Conservation (phyloP, 64 coral and sea anemone genomes). For the Trachythela sp. region DNA sequence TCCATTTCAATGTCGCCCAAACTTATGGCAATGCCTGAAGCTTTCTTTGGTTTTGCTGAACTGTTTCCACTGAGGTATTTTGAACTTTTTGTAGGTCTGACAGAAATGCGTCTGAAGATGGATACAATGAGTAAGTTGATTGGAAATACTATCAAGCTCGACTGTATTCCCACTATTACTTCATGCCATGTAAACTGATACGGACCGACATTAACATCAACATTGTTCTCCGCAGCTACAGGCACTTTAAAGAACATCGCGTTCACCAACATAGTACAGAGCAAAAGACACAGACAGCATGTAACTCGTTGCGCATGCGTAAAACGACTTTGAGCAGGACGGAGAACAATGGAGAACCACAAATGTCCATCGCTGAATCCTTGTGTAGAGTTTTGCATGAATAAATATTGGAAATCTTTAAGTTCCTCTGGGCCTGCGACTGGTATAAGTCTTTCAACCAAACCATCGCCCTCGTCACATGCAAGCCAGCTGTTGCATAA, state of each 20-base stretch:
- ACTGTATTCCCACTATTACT: slow-evolving; percentile 78
- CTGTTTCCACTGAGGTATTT: slow-evolving; percentile 45
- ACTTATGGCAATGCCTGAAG: neutral
- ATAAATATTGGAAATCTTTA: slow-evolving; percentile 72
- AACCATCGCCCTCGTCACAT: slow-evolving; percentile 91
- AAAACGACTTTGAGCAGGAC: slow-evolving; percentile 78
- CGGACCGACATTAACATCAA: slow-evolving; percentile 65
- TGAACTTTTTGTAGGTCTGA: slow-evolving; percentile 56
- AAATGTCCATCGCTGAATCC: slow-evolving; percentile 87
- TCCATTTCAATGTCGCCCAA: neutral
- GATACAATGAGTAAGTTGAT: slow-evolving; percentile 83
- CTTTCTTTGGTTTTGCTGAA: slow-evolving; percentile 4
- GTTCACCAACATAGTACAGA: slow-evolving; percentile 83
- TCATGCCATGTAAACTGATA: slow-evolving; percentile 76
- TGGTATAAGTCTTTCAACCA: slow-evolving; percentile 78
- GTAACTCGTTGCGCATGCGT: slow-evolving; percentile 81
- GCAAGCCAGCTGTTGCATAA: slow-evolving; percentile 90
- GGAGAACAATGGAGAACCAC: slow-evolving; percentile 97
- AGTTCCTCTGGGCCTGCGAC: slow-evolving; percentile 90
- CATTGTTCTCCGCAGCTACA: slow-evolving; percentile 53
- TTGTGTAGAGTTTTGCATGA: slow-evolving; percentile 62
- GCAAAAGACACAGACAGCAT: slow-evolving; percentile 71
- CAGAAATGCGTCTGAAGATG: slow-evolving; percentile 66
- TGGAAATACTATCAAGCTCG: slow-evolving; percentile 90
- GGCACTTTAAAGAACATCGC: slow-evolving; percentile 71